These are phyloP conservation scores for Cynaeus angustus DNA, from an alignment of 2,888 invertebrate genomes.

Conservation along the genomic window DNA sequence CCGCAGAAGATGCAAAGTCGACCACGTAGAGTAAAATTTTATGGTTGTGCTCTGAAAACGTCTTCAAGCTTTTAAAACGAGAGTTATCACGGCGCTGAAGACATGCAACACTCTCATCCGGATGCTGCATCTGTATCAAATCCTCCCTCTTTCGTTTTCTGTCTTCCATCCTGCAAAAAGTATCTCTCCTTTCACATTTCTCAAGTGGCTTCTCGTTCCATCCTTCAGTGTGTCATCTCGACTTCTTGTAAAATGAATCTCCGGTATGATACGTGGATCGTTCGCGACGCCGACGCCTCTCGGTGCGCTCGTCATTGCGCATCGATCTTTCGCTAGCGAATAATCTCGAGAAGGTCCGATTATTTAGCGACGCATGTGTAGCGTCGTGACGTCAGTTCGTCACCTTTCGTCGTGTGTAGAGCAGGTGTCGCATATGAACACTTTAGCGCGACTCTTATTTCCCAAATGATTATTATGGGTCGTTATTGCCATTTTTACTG, in stretches of 20 bases:
- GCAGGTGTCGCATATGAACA: slow-evolving; percentile 50
- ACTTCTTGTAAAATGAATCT: slow-evolving; percentile 18
- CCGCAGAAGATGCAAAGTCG: too few relatives aligned
- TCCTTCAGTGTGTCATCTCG: too few relatives aligned
- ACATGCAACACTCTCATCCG: too few relatives aligned
- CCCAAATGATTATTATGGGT: slow-evolving; percentile 41
- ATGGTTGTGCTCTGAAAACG: too few relatives aligned
- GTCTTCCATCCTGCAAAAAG: too few relatives aligned
- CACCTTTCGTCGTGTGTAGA: slow-evolving; percentile 54
- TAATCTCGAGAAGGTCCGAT: slow-evolving; percentile 57
- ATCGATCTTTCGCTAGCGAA: slow-evolving; percentile 61
- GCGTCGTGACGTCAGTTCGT: slow-evolving; percentile 56
- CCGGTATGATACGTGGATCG: slow-evolving; percentile 48
- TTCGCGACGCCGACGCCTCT: slow-evolving; percentile 54
- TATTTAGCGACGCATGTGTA: slow-evolving; percentile 50
- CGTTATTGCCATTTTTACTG: slow-evolving; percentile 33
- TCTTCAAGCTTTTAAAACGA: too few relatives aligned
- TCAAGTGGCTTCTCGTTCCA: too few relatives aligned
- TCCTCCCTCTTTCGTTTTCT: too few relatives aligned
- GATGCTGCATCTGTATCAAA: too few relatives aligned
- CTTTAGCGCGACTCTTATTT: slow-evolving; percentile 25
- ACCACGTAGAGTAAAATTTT: too few relatives aligned
- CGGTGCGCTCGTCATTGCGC: slow-evolving; percentile 60
- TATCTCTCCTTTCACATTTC: too few relatives aligned
- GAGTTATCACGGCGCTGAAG: too few relatives aligned